Evolutionary conservation across 2,797 vertebrate genomes (phyloP).

Genomic region (Pachyuromys duprasi): DNA sequence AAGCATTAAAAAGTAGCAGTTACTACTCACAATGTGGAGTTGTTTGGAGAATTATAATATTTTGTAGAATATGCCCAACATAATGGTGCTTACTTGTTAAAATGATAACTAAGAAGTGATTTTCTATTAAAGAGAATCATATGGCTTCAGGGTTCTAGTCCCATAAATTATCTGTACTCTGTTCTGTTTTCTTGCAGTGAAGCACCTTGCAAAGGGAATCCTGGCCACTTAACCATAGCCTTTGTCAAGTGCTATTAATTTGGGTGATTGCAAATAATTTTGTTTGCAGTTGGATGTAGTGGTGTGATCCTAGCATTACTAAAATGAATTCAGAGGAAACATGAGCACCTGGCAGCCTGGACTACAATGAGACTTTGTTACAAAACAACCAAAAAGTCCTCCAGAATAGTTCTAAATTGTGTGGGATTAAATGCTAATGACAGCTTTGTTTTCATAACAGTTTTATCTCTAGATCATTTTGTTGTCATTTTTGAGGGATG

Average conservation of each 20-base stretch:
- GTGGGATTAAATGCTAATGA: not conserved
- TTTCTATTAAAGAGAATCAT: slow-evolving; percentile 19
- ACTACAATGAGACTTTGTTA: not conserved
- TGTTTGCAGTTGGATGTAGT: not conserved
- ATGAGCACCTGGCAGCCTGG: not conserved
- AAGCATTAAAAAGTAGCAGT: slow-evolving; percentile 12
- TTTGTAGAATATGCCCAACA: not conserved
- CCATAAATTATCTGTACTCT: not conserved
- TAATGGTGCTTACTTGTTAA: slow-evolving; percentile 19
- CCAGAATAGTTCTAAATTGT: not conserved
- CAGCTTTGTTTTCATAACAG: slow-evolving; percentile 39
- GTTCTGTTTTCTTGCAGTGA: not conserved
- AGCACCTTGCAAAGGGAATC: not conserved
- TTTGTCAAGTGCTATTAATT: not conserved
- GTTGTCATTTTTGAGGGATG: not conserved
- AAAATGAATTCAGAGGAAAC: not conserved
- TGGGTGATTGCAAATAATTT: slow-evolving; percentile 2
- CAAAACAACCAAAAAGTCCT: not conserved
- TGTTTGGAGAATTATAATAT: slow-evolving; percentile 41
- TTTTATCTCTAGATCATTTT: slow-evolving; percentile 40
- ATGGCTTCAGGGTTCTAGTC: not conserved
- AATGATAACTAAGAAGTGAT: not conserved
- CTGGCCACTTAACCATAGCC: not conserved
- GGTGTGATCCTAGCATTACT: not conserved
- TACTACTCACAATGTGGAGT: not conserved